These are phyloP conservation scores for Cheirogaleus major DNA, from an alignment of 2,797 vertebrate species.

Conservation along the genomic window DNA sequence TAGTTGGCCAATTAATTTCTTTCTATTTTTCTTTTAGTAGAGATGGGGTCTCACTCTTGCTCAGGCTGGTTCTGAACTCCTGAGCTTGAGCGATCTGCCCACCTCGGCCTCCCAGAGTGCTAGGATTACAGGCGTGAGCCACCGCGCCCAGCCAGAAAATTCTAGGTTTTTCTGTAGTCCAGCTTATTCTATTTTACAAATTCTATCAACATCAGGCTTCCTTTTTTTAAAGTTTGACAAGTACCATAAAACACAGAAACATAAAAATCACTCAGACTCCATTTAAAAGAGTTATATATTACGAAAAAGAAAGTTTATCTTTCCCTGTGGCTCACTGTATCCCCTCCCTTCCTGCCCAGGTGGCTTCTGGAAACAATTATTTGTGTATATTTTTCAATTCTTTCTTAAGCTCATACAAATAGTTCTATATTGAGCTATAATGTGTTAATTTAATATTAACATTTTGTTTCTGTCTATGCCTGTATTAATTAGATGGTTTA, in stretches of 20 bases:
- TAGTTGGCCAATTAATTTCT: too few relatives aligned
- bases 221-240: not conserved
- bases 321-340: not conserved
- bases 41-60: too few relatives aligned
- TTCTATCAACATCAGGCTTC: not conserved
- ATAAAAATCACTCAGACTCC: not conserved
- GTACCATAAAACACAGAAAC: not conserved
- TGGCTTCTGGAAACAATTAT: not conserved
- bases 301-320: not conserved
- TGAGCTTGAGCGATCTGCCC: too few relatives aligned
- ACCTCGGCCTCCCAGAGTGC: too few relatives aligned
- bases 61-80: too few relatives aligned
- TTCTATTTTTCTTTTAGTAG: too few relatives aligned
- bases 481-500: not conserved
- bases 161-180: not conserved
- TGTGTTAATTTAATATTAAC: slow-evolving; percentile 17
- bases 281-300: slow-evolving; percentile 14
- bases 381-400: not conserved
- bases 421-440: not conserved
- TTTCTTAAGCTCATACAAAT: not conserved
- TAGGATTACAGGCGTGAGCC: too few relatives aligned
- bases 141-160: not conserved
- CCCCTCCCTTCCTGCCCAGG: not conserved
- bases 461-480: not conserved
- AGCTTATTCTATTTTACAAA: slow-evolving; percentile 20